These are phyloP conservation scores for Teleogryllus occipitalis DNA, from an alignment of 1,140 invertebrate species.

Conservation along the genomic window DNA sequence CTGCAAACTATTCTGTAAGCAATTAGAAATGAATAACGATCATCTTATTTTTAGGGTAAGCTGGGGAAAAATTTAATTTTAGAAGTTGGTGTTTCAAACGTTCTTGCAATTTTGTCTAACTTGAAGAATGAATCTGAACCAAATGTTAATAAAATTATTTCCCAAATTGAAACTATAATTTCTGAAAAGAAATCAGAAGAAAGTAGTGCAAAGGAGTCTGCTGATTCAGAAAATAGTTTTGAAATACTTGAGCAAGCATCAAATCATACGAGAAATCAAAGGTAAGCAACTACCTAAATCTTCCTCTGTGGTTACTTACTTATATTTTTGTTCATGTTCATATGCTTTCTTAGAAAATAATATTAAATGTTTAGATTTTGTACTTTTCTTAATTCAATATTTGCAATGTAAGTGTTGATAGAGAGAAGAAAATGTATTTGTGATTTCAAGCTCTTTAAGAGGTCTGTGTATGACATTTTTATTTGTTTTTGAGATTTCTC, in stretches of 20 bases:
- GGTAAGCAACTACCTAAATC: not conserved
- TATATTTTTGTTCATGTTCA: too few species aligned
- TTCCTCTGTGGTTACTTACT: too few species aligned
- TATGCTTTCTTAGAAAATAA: too few species aligned
- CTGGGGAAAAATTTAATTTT: constrained; percentile 17
- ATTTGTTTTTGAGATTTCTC: too few species aligned
- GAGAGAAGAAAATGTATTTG: too few species aligned
- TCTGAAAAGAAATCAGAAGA: not conserved
- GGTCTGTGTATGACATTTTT: too few species aligned
- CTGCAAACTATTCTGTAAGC: too few species aligned
- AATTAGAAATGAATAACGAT: too few species aligned
- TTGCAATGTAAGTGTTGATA: too few species aligned
- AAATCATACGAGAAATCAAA: not conserved
- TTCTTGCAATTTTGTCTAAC: constrained; percentile 12
- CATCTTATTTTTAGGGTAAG: constrained; percentile 20
- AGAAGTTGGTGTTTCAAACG: constrained; percentile 14
- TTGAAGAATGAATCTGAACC: not conserved
- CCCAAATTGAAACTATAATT: not conserved
- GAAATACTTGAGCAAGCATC: not conserved
- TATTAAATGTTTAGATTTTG: too few species aligned
- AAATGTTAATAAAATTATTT: not conserved
- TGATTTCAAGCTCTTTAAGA: too few species aligned
- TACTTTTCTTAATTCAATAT: too few species aligned
- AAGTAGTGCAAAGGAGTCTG: not conserved
- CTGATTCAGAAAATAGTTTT: not conserved